These are phyloP conservation scores for Danionella dracula DNA, from an alignment of 2,797 vertebrate genomes.

Conservation along the genomic window DNA sequence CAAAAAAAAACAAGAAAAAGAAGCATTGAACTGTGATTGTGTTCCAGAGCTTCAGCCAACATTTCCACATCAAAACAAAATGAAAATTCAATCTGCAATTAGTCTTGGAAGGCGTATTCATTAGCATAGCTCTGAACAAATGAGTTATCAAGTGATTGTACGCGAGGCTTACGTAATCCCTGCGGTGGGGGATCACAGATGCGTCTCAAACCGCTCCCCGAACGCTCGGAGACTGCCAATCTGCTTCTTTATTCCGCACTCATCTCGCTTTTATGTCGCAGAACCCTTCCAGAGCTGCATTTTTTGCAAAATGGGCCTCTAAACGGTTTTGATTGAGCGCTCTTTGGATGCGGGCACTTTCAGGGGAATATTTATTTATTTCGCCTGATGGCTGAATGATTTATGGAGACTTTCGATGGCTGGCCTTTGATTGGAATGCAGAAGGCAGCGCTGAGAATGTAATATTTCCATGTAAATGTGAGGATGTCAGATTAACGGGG, in stretches of 20 bases:
- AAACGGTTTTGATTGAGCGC: not conserved
- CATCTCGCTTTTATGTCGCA: not conserved
- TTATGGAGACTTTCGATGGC: constrained; percentile 1
- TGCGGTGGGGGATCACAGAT: not conserved
- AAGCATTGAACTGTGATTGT: not conserved
- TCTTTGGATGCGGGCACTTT: not conserved
- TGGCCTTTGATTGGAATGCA: not conserved
- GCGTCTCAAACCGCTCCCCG: constrained; percentile 4
- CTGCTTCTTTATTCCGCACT: constrained; percentile 16
- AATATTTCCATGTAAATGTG: too few species aligned
- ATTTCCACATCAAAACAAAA: constrained; percentile 30
- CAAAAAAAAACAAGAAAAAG: not conserved
- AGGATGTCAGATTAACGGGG: too few species aligned
- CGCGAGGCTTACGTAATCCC: constrained; percentile 4
- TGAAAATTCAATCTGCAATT: constrained; percentile 40
- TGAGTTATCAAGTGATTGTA: constrained; percentile 27
- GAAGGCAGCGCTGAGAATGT: too few species aligned
- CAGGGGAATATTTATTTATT: constrained; percentile 9
- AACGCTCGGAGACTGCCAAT: not conserved
- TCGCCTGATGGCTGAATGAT: constrained; percentile 11
- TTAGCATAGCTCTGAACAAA: constrained; percentile 40
- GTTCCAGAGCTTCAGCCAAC: constrained; percentile 8
- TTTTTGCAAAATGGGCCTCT: not conserved
- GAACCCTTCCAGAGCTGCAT: not conserved
- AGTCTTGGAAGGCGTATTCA: constrained; percentile 35